Conservation (phyloP, 2,888 invertebrate genomes). For the Ectemnius cavifrons region DNA sequence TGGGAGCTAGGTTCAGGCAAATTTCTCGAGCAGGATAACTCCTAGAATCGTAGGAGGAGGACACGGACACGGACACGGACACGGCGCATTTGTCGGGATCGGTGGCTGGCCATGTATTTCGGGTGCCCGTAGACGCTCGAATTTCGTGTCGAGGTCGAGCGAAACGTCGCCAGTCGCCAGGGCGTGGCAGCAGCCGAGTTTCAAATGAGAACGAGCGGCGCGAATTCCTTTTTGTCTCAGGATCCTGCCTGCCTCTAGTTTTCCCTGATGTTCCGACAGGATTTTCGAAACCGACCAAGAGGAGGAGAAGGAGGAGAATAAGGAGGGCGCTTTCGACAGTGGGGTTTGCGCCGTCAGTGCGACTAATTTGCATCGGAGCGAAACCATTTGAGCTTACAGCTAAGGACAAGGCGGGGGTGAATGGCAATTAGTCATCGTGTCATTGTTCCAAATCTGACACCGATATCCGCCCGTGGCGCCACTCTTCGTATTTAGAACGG, state of each 20-base stretch:
- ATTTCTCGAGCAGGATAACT: too few species aligned
- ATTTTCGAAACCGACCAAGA: conserved; percentile 31
- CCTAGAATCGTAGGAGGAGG: too few species aligned
- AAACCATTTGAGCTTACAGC: conserved; percentile 9
- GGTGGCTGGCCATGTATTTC: conserved; percentile 34
- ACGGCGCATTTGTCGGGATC: conserved; percentile 16
- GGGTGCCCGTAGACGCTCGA: conserved; percentile 62
- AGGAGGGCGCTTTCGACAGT: not conserved
- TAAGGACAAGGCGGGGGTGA: conserved; percentile 7
- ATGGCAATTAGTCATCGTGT: conserved; percentile 55
- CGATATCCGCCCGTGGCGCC: conserved; percentile 35
- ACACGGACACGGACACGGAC: too few species aligned
- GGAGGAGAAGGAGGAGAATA: not conserved
- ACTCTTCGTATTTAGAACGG: not conserved
- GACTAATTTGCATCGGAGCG: conserved; percentile 56
- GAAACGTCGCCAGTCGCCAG: conserved; percentile 64
- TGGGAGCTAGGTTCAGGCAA: too few species aligned
- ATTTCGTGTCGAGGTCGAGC: conserved; percentile 58
- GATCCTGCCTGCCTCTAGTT: conserved; percentile 40
- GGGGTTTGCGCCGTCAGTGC: not conserved
- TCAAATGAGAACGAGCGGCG: conserved; percentile 60
- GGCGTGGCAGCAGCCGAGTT: conserved; percentile 66
- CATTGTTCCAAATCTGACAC: conserved; percentile 45
- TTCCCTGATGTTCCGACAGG: conserved; percentile 23
- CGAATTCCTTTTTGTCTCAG: conserved; percentile 68